Base-by-base conservation (phyloP, 1,140 invertebrate species). In the Idris sp. region DNA sequence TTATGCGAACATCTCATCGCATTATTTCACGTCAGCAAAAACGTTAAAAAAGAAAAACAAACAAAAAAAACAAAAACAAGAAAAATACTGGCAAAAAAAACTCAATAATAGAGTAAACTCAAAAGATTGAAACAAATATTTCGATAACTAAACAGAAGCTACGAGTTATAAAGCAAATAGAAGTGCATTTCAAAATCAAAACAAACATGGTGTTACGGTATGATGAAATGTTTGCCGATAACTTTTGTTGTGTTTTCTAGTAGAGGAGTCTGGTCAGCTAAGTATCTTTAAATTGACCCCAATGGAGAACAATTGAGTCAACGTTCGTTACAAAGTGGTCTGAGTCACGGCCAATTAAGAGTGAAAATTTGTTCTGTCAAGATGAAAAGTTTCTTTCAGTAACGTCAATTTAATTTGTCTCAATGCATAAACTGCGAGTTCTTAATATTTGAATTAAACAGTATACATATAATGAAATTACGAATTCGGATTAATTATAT, bases 311-410 rank as follows among this genome's bases (percentile, higher is more conserved):
- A 76, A 78, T 78, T 78, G 76, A 75, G 69, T 65, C 48, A 58
- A 43, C 48, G 49, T 33, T 76, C 28, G 64, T 76, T 69, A 71
- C 49, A 65, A 69, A 73, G 35, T 71, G 49, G 68, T 65, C 73
- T 78, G 76, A 75, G 76, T 78, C 73, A 78, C 54, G 59, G 73
- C 53, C 73, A 78, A 76, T 78, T 78, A 75, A 68, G 54, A 73
- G 15, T 54, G 58, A 68, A 73, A 64, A 73, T 75, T 75, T 43
- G 46, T 68, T 61, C 28, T 13, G 44, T 67, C 61, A 46, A 35
- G 61, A 59, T 49, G 44, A 68, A 68, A 68, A 73, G 48, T 41
- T 64, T 65, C 35, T 25, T 59, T 43, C 25, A 26, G 48, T 35
- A 13, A 49, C 13, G 35, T 35, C 41, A 59, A 61, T 65, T 73